Evolutionary conservation across 1,140 invertebrate genomes (phyloP).

Genomic region (Drosophila pallidifrons): DNA sequence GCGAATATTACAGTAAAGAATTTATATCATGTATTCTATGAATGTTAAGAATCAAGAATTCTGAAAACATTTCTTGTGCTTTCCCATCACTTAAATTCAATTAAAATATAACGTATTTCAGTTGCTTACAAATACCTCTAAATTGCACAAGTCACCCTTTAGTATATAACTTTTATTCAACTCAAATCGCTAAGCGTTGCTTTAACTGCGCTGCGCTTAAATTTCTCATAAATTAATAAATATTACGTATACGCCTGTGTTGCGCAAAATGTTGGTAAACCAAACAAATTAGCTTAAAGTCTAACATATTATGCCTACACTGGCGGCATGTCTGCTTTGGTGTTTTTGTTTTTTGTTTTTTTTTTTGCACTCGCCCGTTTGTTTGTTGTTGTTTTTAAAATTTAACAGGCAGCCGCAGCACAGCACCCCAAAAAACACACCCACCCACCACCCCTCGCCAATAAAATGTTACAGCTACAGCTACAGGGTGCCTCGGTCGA

Average conservation of each 20-base stretch:
- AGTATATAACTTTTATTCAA: not conserved
- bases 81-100: no score
- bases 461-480: conserved; percentile 10
- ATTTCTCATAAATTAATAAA: conserved; percentile 7
- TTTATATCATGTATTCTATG: no score
- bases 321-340: not conserved
- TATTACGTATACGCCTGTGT: conserved; percentile 2
- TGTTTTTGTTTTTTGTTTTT: not conserved
- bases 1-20: no score
- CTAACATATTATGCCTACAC: conserved; percentile 12
- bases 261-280: conserved; percentile 12
- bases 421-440: not conserved
- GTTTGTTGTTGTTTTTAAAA: conserved; percentile 14
- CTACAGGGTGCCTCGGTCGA: not conserved
- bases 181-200: not conserved
- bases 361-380: not conserved
- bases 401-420: conserved; percentile 15
- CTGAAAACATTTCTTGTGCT: no score
- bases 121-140: no score
- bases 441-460: not conserved
- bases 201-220: not conserved
- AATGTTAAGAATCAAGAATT: no score
- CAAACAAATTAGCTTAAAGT: conserved; percentile 32
- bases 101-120: no score
- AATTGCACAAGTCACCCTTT: no score